Evolutionary conservation across 1,140 invertebrate species (phyloP), one percentile per base, ranked within the genome.

Genomic region (Drosophila serrata): DNA sequence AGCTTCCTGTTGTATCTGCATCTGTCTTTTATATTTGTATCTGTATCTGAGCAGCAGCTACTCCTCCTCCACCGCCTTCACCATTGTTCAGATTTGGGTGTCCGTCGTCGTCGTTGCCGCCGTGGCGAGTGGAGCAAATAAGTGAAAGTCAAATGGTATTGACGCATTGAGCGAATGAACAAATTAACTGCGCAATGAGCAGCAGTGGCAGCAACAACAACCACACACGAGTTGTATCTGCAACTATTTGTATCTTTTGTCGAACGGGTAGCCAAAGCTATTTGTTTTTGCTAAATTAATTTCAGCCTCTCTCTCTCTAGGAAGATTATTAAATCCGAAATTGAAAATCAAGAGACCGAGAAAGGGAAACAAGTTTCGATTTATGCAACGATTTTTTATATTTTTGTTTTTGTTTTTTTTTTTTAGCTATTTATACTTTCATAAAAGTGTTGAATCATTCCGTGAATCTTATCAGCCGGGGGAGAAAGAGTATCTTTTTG

Each of bases 101-200:
- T 72, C 68, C 69, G 68, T 29, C 56, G 42, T 22, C 7, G 7
- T n/a, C 15, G 37, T 7, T 7, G 37, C 7, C 4, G 22, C 65
- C 46, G 65, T 48, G 68, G 68, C 65, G 68, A 72, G 65, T 72
- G 68, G 60, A 68, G 75, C 70, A 78, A 81, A 82, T 87, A 87
- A 87, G 82, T 87, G 82, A 87, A 87, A 87, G 82, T 87, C 82
- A 87, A 87, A 87, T 87, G 75, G 76, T 87, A 87, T 87, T 87
- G 82, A 87, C 82, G 82, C 82, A 87, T 87, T 87, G 82, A 87
- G 79, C 79, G 82, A 80, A 70, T 87, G 82, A 87, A 87, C 82
- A 87, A 87, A 87, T 87, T 87, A 87, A 87, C 82, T 87, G 82
- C 82, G 82, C 82, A 87, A 87, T 87, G 82, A 85, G 81, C 77